phyloP scores from a whole-genome alignment of 2,888 invertebrate genomes.

The Ophion ellenae region DNA sequence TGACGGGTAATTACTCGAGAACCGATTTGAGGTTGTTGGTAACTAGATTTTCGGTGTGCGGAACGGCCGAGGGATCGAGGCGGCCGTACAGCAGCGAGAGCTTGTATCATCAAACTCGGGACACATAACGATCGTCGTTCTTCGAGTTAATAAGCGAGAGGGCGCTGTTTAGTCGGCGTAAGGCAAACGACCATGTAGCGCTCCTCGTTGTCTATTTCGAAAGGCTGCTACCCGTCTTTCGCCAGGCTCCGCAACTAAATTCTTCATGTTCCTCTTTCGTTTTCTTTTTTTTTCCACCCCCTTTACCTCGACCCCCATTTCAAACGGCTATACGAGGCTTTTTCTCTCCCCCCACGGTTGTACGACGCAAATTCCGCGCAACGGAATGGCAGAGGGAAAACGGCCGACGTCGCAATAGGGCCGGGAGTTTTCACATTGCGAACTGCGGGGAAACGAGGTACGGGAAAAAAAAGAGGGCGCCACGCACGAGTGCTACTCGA shows the following conservation, averaged over 20 bases:
- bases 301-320: slow-evolving; percentile 33
- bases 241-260: slow-evolving; percentile 48
- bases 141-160: slow-evolving; percentile 65
- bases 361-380: slow-evolving; percentile 69
- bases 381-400: slow-evolving; percentile 51
- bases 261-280: slow-evolving; percentile 69
- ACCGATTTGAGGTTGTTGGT: slow-evolving; percentile 53
- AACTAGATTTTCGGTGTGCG: slow-evolving; percentile 58
- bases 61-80: slow-evolving; percentile 20
- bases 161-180: slow-evolving; percentile 60
- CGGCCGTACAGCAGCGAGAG: slow-evolving; percentile 17
- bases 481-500: slow-evolving; percentile 82
- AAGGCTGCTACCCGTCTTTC: slow-evolving; percentile 63
- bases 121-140: slow-evolving; percentile 65
- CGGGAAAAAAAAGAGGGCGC: slow-evolving; percentile 74
- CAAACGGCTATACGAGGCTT: slow-evolving; percentile 7
- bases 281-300: slow-evolving; percentile 66
- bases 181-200: slow-evolving; percentile 62
- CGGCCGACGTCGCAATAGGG: slow-evolving; percentile 38
- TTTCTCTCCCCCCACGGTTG: slow-evolving; percentile 57
- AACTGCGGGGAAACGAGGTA: slow-evolving; percentile 30
- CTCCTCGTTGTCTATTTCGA: slow-evolving; percentile 61
- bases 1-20: slow-evolving; percentile 66
- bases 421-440: slow-evolving; percentile 43
- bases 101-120: slow-evolving; percentile 65